Conservation (phyloP, 92 coral and sea anemone species). For the Epizoanthus ramosus region DNA sequence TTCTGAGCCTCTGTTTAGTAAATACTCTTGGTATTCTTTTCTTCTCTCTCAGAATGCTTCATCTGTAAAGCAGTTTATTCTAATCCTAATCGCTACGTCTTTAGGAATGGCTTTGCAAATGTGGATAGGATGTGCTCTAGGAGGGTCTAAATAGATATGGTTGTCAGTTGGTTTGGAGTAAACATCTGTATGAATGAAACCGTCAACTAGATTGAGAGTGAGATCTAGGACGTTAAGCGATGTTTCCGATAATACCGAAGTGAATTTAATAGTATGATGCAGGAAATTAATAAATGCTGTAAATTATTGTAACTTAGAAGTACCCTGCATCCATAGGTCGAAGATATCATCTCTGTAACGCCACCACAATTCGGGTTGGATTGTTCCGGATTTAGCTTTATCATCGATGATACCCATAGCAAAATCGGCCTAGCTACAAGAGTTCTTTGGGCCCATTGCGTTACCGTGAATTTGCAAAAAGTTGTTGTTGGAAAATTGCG, state of each 20-base stretch:
- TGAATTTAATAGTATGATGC: background rate
- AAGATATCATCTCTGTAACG: background rate
- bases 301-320: too few species aligned
- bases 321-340: background rate
- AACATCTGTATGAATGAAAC: too few species aligned
- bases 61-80: too few species aligned
- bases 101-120: too few species aligned
- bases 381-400: background rate
- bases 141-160: too few species aligned
- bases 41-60: too few species aligned
- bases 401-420: background rate
- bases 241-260: background rate
- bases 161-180: too few species aligned
- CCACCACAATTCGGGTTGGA: background rate
- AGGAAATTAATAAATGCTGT: background rate
- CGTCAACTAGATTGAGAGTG: too few species aligned
- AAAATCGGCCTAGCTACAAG: background rate
- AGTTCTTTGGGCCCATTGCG: background rate
- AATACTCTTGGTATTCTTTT: too few species aligned
- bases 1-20: too few species aligned
- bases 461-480: background rate
- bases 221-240: background rate
- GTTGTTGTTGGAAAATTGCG: background rate
- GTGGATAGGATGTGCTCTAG: too few species aligned
- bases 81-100: too few species aligned